Base-by-base conservation (phyloP, 2,797 vertebrate species). In the Telmatherina bonti region DNA sequence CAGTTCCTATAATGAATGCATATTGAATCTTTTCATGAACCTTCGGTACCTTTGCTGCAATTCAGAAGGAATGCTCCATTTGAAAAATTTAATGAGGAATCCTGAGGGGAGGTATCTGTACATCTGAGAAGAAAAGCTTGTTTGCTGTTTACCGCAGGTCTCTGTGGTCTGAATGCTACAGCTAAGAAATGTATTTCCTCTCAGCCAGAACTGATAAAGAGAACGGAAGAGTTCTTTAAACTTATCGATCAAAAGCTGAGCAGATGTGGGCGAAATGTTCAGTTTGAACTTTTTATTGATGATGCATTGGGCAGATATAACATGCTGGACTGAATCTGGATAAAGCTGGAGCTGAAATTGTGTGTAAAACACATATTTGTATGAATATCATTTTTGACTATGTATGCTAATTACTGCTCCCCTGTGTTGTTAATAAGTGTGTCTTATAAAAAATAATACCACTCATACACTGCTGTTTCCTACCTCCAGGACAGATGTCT, bases 401-500 rank as follows among this genome's bases (percentile, higher is more conserved):
- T 49, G 20, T 22, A 8, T 8, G 7, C n/a, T 3, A 11, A 49
- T n/a, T 4, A 45, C 20, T 45, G 18, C n/a, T 7, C 16, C 20
- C 18, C 41, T 43, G n/a, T n/a, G n/a, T n/a, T n/a, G n/a, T n/a
- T n/a, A n/a, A n/a, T n/a, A n/a, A n/a, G n/a, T n/a, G n/a, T 45
- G 43, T 49, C 9, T 49, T 24, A 24, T 47, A 4, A 8, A 45
- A 27, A 2, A 47, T 27, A 60, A 18, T 45, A 31, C 6, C 47
- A 0, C 12, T 54, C 35, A 30, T n/a, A 26, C 27, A 31, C 29
- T 45, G 33, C 13, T 57, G 16, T 35, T 35, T 13, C 78, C 27
- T 92, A 99, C 97, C 97, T 97, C 97, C 97, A 99, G 0, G 98
- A 98, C 41, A 99, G 92, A 86, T 97, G 98, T 79, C 96, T 95